phyloP scores from a whole-genome alignment of 1,140 invertebrate genomes.

The Conus betulinus region DNA sequence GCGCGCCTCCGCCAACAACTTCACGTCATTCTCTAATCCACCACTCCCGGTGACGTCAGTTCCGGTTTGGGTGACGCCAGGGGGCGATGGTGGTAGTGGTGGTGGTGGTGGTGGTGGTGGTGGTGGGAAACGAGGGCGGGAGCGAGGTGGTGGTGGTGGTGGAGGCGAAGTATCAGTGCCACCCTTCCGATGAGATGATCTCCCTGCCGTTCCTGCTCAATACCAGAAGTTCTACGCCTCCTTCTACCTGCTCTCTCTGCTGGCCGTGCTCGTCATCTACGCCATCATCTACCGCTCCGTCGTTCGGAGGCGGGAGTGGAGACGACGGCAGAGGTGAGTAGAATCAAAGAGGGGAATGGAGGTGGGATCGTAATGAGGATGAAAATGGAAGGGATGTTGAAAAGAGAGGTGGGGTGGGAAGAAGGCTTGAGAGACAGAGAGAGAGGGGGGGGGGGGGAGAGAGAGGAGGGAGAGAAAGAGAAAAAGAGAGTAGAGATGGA shows the following conservation, averaged over 20 bases:
- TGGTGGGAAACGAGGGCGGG: conserved; percentile 26
- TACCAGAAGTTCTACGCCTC: conserved; percentile 67
- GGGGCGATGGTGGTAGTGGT: neutral
- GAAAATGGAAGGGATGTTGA: conserved; percentile 26
- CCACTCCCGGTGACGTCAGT: neutral
- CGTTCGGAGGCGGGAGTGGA: conserved; percentile 52
- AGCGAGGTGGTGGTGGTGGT: neutral
- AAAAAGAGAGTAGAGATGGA: too few relatives aligned
- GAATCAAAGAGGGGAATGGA: neutral
- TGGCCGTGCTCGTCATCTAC: conserved; percentile 65
- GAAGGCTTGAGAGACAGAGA: neutral
- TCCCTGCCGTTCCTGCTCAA: conserved; percentile 42
- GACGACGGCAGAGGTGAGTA: conserved; percentile 42
- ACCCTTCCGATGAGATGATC: conserved; percentile 49
- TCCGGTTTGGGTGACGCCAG: neutral
- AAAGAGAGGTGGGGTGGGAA: too few relatives aligned
- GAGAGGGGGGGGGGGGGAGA: neutral
- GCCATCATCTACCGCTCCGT: conserved; percentile 66
- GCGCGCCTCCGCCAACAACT: neutral
- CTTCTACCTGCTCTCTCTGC: conserved; percentile 62
- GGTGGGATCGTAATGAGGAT: neutral
- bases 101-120: neutral
- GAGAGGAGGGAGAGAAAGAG: too few relatives aligned
- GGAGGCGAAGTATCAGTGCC: conserved; percentile 38
- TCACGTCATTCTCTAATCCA: neutral